A percentile compares a stretch with the other conserved stretches of the same genome.
phyloP scores from a whole-genome alignment of 2,113 vertebrate species.

The Turdus rufiventris region DNA sequence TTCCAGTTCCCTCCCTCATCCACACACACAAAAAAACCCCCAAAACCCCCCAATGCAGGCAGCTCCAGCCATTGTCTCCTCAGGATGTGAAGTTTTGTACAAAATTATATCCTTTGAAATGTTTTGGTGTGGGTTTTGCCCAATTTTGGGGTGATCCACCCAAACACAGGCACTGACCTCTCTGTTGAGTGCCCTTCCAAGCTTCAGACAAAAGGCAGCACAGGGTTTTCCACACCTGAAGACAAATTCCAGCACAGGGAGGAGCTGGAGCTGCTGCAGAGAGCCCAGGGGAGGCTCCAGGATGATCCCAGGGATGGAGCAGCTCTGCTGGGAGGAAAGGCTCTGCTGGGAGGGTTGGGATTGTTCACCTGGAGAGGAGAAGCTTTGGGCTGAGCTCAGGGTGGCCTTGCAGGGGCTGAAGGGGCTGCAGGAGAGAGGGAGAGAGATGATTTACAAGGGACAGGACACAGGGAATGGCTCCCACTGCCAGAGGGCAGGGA shows the following conservation, averaged over 20 bases:
- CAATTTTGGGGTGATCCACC: background rate
- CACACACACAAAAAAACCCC: background rate
- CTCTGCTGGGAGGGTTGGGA: background rate
- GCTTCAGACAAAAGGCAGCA: background rate
- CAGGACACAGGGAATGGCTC: no score
- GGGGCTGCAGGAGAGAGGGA: background rate
- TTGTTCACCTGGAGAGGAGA: background rate
- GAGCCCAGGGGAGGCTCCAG: background rate
- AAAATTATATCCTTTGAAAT: background rate
- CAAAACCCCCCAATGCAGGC: background rate
- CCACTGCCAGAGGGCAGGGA: accelerated
- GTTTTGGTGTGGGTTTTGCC: background rate
- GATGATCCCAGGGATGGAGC: background rate
- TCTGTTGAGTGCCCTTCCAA: background rate
- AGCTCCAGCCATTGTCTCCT: background rate
- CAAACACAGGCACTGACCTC: background rate
- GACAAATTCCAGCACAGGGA: background rate
- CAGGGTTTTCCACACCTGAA: background rate
- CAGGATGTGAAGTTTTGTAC: background rate
- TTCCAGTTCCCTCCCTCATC: accelerated
- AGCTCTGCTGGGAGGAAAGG: background rate
- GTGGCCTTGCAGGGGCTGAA: background rate
- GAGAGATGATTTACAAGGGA: no score
- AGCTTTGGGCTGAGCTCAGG: no score
- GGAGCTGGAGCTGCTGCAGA: background rate